phyloP scores from a whole-genome alignment of 2,797 vertebrate species.

The Rhadinocentrus ornatus region DNA sequence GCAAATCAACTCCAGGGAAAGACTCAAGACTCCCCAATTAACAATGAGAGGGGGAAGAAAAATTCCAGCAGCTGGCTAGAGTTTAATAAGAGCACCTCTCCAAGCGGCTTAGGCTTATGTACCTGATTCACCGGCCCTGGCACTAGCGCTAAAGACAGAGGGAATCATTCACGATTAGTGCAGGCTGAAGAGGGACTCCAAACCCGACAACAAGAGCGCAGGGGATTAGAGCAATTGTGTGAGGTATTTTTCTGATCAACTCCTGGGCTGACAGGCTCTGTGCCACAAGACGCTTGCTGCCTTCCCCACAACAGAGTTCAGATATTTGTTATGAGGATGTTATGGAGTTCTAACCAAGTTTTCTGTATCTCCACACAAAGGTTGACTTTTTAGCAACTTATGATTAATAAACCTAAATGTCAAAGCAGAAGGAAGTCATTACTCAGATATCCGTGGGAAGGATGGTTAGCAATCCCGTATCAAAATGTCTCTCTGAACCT shows the following conservation, averaged over 20 bases:
- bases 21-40: constrained; percentile 82
- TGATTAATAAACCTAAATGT: constrained; percentile 51
- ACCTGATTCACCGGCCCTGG: constrained; percentile 83
- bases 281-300: constrained; percentile 51
- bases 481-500: constrained; percentile 22
- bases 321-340: constrained; percentile 64
- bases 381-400: constrained; percentile 36
- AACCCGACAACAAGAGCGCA: constrained; percentile 66
- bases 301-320: constrained; percentile 59
- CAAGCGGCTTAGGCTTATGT: constrained; percentile 84
- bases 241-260: constrained; percentile 77
- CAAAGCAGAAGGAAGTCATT: constrained; percentile 44
- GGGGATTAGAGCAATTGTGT: constrained; percentile 81
- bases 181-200: constrained; percentile 66
- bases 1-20: constrained; percentile 83
- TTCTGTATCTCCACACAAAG: constrained; percentile 7
- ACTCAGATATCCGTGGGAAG: constrained; percentile 17
- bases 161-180: constrained; percentile 79
- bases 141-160: constrained; percentile 71
- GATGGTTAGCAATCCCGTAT: constrained; percentile 27
- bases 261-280: constrained; percentile 63
- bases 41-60: constrained; percentile 82
- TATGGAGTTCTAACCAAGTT: constrained; percentile 41
- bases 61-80: constrained; percentile 82
- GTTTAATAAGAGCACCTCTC: constrained; percentile 83